phyloP scores from a whole-genome alignment of 1,140 invertebrate species.

The Brachionus paranguensis region DNA sequence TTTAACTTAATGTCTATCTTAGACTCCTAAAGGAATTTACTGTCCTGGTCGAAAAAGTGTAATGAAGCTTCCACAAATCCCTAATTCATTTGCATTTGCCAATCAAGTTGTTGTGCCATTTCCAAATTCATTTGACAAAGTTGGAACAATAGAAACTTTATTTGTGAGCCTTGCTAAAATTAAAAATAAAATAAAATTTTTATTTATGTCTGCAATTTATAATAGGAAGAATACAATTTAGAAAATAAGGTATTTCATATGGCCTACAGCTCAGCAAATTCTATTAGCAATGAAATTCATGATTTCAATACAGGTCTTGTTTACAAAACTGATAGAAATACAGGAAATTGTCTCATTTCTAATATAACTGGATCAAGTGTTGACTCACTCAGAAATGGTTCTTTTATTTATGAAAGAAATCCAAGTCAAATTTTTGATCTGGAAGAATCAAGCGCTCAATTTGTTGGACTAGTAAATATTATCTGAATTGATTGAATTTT shows the following conservation, averaged over 20 bases:
- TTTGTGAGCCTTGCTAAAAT: neutral
- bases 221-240: slow-evolving; percentile 28
- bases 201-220: neutral
- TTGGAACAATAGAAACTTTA: neutral
- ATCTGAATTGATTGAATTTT: neutral
- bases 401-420: neutral
- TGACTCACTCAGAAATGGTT: neutral
- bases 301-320: slow-evolving; percentile 6
- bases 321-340: neutral
- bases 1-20: neutral
- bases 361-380: neutral
- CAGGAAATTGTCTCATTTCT: neutral
- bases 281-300: slow-evolving; percentile 18
- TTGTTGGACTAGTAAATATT: neutral
- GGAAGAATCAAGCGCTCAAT: neutral
- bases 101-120: slow-evolving; percentile 3
- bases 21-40: slow-evolving; percentile 36
- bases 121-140: neutral
- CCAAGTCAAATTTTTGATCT: slow-evolving; percentile 9
- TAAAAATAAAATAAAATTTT: neutral
- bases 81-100: neutral
- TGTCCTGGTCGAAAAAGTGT: slow-evolving; percentile 21
- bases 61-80: neutral
- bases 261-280: neutral
- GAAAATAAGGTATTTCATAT: slow-evolving; percentile 11